Evolutionary conservation across 2,888 invertebrate genomes (phyloP).

Genomic region (Pseudococcus viburni): DNA sequence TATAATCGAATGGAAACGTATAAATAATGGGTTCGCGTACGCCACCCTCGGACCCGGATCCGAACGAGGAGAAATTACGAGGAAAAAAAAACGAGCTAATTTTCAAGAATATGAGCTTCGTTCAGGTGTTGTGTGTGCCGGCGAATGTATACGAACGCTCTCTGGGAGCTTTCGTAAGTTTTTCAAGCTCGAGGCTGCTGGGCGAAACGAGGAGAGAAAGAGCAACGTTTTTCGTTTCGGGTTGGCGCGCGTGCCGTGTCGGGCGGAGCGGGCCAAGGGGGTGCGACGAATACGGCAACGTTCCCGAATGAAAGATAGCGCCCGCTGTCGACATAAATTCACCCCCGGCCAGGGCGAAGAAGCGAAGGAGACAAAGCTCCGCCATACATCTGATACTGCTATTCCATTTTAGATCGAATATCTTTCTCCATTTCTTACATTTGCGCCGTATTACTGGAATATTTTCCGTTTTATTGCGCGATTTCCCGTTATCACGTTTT

Average conservation of each 20-base stretch:
- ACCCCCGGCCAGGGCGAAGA: constrained; percentile 28
- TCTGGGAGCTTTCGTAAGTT: constrained; percentile 44
- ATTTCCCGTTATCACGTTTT: constrained; percentile 65
- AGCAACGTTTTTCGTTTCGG: constrained; percentile 39
- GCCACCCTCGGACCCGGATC: not conserved
- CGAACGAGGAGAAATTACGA: not conserved
- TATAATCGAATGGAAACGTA: constrained; percentile 52
- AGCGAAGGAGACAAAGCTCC: constrained; percentile 65
- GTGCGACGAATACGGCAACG: constrained; percentile 60
- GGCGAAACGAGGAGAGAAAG: not conserved
- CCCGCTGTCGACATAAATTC: constrained; percentile 64
- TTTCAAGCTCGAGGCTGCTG: not conserved
- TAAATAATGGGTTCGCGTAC: not conserved
- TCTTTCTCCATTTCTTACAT: constrained; percentile 66
- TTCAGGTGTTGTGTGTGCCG: constrained; percentile 1
- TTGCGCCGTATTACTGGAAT: constrained; percentile 65
- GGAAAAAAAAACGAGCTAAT: constrained; percentile 24
- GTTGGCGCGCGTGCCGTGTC: constrained; percentile 1
- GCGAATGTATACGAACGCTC: not conserved
- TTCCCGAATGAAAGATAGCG: constrained; percentile 64
- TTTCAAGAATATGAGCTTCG: constrained; percentile 38
- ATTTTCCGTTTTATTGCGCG: constrained; percentile 66
- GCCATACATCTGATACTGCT: constrained; percentile 65
- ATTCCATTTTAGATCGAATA: constrained; percentile 66
- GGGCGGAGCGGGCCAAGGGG: constrained; percentile 6